These are phyloP conservation scores for Arvicanthis niloticus DNA, from an alignment of 2,113 vertebrate species.

Conservation along the genomic window DNA sequence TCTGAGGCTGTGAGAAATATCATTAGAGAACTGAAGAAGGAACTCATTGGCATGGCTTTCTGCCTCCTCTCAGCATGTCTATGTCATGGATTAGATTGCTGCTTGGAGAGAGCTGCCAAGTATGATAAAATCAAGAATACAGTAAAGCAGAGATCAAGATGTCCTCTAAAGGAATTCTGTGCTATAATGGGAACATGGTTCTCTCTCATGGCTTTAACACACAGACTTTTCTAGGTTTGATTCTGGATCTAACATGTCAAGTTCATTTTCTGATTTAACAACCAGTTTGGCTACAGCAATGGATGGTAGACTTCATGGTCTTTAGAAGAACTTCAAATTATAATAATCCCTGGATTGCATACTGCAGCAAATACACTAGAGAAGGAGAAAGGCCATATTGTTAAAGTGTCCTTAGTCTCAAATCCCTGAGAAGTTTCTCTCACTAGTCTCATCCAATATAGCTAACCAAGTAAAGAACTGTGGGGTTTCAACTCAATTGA, in stretches of 20 bases:
- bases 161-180: too few species aligned
- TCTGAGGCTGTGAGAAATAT: not conserved
- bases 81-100: too few species aligned
- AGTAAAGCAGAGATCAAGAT: not conserved
- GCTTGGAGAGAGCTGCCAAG: not conserved
- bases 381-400: fast-evolving
- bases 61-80: too few species aligned
- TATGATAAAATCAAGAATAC: not conserved
- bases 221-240: not conserved
- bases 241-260: too few species aligned
- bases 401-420: not conserved
- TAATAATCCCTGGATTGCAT: too few species aligned
- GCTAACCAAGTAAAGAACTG: not conserved
- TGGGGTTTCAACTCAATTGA: too few species aligned
- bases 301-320: not conserved
- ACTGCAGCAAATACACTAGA: not conserved
- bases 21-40: not conserved
- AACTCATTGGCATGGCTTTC: not conserved
- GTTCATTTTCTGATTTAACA: not conserved
- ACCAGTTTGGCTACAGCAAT: not conserved
- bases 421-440: not conserved
- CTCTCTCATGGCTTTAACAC: not conserved
- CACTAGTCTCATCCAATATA: too few species aligned
- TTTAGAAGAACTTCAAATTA: too few species aligned
- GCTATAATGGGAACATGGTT: too few species aligned